Percentiles rank a stretch among this genome's conserved stretches.
Conservation (phyloP, 1,140 invertebrate genomes). For the Drosophila persimilis region DNA sequence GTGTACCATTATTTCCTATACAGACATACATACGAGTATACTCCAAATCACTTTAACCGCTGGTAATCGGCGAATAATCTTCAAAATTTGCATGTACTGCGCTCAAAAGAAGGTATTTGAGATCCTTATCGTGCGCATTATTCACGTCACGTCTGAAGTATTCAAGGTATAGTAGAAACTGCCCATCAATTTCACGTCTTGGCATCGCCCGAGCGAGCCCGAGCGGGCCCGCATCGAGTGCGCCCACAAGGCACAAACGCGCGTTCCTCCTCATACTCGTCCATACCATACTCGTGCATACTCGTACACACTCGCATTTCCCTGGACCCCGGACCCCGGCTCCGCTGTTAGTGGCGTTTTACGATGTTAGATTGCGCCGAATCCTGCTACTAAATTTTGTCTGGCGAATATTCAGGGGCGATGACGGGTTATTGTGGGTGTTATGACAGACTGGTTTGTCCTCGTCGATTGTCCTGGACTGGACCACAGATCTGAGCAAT, state of each 20-base stretch:
- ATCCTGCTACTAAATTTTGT: constrained; percentile 71
- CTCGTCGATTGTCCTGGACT: constrained; percentile 48
- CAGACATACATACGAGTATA: constrained; percentile 15
- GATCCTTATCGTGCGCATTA: constrained; percentile 80
- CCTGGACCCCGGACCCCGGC: too few species aligned
- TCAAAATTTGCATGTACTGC: constrained; percentile 80
- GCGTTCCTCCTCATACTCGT: too few species aligned
- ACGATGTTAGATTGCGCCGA: constrained; percentile 59
- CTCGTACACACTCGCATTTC: too few species aligned
- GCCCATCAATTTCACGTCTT: constrained; percentile 62
- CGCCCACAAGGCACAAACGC: too few species aligned
- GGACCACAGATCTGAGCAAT: constrained; percentile 57
- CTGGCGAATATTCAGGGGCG: constrained; percentile 46
- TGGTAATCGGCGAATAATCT: constrained; percentile 81
- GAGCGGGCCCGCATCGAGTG: too few species aligned
- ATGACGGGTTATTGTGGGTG: constrained; percentile 74
- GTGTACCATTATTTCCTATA: constrained; percentile 30
- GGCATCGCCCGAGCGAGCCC: constrained; percentile 1
- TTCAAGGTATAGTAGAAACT: constrained; percentile 64
- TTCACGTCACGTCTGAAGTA: constrained; percentile 81
- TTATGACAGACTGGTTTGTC: constrained; percentile 61
- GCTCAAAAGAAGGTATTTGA: constrained; percentile 62
- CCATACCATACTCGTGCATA: neutral
- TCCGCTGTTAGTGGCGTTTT: constrained; percentile 5
- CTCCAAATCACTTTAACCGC: constrained; percentile 75